These are phyloP conservation scores for Drosophila falleni DNA, from an alignment of 2,888 invertebrate genomes.

Conservation along the genomic window DNA sequence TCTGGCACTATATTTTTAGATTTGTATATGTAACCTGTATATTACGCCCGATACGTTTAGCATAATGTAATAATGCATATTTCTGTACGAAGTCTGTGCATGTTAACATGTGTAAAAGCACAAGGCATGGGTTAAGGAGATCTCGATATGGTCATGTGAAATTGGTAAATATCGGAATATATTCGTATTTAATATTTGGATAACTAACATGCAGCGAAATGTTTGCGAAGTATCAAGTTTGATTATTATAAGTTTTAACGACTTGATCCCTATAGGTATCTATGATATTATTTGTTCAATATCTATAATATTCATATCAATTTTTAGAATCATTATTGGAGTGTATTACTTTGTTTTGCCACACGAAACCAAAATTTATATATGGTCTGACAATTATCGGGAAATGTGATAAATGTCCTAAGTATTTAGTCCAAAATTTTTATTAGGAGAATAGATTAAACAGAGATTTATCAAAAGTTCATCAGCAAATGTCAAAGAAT, in stretches of 20 bases:
- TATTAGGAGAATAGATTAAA: not conserved
- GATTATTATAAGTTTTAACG: slow-evolving; percentile 12
- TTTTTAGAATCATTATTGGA: not conserved
- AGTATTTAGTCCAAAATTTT: not conserved
- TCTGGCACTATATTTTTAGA: slow-evolving; percentile 60
- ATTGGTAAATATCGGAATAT: slow-evolving; percentile 16
- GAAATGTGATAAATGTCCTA: not conserved
- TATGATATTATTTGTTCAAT: not conserved
- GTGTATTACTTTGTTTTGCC: not conserved
- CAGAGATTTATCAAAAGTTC: not conserved
- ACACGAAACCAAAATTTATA: slow-evolving; percentile 6
- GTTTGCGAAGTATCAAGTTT: slow-evolving; percentile 29
- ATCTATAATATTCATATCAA: not conserved
- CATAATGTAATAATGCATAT: slow-evolving; percentile 20
- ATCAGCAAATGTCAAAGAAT: not conserved
- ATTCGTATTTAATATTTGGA: not conserved
- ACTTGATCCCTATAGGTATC: slow-evolving; percentile 24
- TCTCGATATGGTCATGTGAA: slow-evolving; percentile 30
- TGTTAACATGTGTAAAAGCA: slow-evolving; percentile 39
- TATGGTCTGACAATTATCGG: slow-evolving; percentile 4
- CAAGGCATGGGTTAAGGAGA: slow-evolving; percentile 36
- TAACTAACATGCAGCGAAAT: slow-evolving; percentile 34
- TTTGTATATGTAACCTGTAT: slow-evolving; percentile 41
- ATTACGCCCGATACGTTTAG: slow-evolving; percentile 10
- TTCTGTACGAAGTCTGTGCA: slow-evolving; percentile 21